Percentiles rank a stretch among this genome's conserved stretches.
phyloP scores from a whole-genome alignment of 1,140 invertebrate genomes.

The Pachyrhynchus sulphureomaculatus region DNA sequence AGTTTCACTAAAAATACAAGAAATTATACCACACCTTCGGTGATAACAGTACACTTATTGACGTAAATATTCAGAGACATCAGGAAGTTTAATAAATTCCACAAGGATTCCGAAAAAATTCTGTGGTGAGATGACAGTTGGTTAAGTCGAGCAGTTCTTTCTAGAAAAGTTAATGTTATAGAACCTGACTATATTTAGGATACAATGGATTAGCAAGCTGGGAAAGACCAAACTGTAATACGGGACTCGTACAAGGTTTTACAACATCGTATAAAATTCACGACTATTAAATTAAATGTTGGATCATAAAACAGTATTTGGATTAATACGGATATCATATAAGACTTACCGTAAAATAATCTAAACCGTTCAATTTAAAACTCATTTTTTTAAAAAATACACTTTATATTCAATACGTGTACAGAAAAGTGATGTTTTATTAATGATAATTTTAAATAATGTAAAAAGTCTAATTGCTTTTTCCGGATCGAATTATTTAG shows the following conservation, averaged over 20 bases:
- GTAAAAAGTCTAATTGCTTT: constrained; percentile 8
- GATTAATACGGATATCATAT: constrained; percentile 4
- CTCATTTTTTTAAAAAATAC: constrained; percentile 8
- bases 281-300: constrained; percentile 3
- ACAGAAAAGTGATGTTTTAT: neutral
- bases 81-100: too few species aligned
- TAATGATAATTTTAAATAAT: constrained; percentile 7
- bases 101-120: too few species aligned
- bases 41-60: too few species aligned
- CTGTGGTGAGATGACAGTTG: too few species aligned
- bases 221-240: neutral
- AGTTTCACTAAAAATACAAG: too few species aligned
- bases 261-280: constrained; percentile 1
- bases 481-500: constrained; percentile 8
- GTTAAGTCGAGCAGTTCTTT: too few species aligned
- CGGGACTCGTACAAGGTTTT: neutral
- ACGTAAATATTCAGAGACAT: too few species aligned
- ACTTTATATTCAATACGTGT: neutral
- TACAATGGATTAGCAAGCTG: too few species aligned
- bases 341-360: constrained; percentile 3
- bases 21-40: too few species aligned
- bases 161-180: too few species aligned
- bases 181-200: too few species aligned
- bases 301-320: neutral
- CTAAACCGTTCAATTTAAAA: constrained; percentile 13